phyloP scores from a whole-genome alignment of 2,888 invertebrate genomes.

The Suillia variegata region DNA sequence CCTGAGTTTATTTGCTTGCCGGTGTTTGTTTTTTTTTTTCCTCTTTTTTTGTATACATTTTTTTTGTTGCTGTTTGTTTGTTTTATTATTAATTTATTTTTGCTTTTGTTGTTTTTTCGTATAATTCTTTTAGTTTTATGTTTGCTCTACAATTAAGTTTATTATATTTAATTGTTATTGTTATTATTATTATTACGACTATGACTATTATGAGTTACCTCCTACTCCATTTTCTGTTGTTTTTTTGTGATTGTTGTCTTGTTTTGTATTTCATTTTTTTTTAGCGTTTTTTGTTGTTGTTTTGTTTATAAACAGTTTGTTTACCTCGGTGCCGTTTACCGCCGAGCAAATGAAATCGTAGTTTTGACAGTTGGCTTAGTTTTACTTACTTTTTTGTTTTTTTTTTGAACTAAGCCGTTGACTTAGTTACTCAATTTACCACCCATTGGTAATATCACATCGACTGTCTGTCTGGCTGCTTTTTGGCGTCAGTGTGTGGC shows the following conservation, averaged over 20 bases:
- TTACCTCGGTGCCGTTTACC: too few species aligned
- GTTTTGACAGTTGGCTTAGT: too few species aligned
- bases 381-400: too few species aligned
- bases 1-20: constrained; percentile 34
- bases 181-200: constrained; percentile 41
- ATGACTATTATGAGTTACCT: too few species aligned
- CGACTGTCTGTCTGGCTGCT: too few species aligned
- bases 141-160: constrained; percentile 56
- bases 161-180: constrained; percentile 48
- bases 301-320: not conserved
- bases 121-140: constrained; percentile 32
- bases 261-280: not conserved
- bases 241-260: not conserved
- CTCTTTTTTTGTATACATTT: constrained; percentile 23
- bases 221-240: constrained; percentile 14
- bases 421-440: too few species aligned
- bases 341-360: too few species aligned
- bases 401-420: too few species aligned
- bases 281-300: not conserved
- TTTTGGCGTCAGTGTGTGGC: not conserved
- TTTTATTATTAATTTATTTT: constrained; percentile 28
- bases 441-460: too few species aligned
- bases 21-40: constrained; percentile 28
- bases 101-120: not conserved
- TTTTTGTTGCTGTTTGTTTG: constrained; percentile 18